A percentile compares a stretch with the other conserved stretches of the same genome.
phyloP scores from a whole-genome alignment of 2,888 invertebrate species.

The Apodemia hepburni region DNA sequence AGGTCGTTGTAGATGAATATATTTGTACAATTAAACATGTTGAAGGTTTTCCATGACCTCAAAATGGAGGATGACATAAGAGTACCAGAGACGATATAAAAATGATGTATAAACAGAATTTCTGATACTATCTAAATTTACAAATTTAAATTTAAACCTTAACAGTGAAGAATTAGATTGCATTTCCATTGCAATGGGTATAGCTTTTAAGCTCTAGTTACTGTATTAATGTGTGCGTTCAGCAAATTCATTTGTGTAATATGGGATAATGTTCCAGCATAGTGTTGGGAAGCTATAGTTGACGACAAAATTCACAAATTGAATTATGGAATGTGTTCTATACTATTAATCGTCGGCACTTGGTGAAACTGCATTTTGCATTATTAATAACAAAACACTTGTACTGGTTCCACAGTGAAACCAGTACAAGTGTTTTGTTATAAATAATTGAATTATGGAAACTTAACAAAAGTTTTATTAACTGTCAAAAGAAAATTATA shows the following conservation, averaged over 20 bases:
- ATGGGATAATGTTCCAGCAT: slow-evolving; percentile 10
- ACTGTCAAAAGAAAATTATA: no score
- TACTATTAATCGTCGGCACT: no score
- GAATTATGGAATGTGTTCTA: no score
- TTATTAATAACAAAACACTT: no score
- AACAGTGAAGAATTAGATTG: not conserved
- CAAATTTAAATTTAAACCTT: not conserved
- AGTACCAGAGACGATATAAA: slow-evolving; percentile 6
- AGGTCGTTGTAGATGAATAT: no score
- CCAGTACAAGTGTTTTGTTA: no score
- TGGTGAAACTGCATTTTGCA: no score
- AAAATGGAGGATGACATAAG: slow-evolving; percentile 8
- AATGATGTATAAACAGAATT: slow-evolving; percentile 6
- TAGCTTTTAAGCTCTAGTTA: slow-evolving; percentile 38
- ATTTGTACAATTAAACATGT: no score
- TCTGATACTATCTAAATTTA: not conserved
- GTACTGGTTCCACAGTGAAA: no score
- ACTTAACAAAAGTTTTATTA: no score
- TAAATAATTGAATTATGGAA: no score
- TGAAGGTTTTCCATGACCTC: slow-evolving; percentile 9
- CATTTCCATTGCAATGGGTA: slow-evolving; percentile 14
- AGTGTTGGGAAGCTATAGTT: not conserved
- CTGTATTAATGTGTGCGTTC: slow-evolving; percentile 32
- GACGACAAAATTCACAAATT: not conserved
- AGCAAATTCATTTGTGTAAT: slow-evolving; percentile 33